Conservation (phyloP, 2,888 invertebrate genomes). For the Drosophila subsilvestris region DNA sequence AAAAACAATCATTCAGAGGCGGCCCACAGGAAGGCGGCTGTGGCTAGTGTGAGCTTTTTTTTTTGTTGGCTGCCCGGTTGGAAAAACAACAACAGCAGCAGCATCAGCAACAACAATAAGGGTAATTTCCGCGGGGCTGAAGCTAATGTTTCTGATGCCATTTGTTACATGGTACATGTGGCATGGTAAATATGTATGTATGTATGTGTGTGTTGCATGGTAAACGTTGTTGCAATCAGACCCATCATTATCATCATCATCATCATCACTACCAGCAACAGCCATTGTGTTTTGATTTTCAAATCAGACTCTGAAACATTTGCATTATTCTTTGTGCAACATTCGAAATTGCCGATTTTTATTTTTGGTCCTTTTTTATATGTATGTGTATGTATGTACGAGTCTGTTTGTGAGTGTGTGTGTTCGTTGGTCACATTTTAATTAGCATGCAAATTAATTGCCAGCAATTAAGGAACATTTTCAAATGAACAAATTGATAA, state of each 20-base stretch:
- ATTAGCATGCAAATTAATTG: conserved; percentile 66
- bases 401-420: conserved; percentile 9
- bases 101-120: neutral
- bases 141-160: neutral
- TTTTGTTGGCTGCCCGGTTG: neutral
- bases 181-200: conserved; percentile 17
- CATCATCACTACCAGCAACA: conserved; percentile 14
- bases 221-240: conserved; percentile 12
- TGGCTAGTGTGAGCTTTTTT: neutral
- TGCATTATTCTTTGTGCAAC: neutral
- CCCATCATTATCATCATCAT: conserved; percentile 14
- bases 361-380: neutral
- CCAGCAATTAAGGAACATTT: conserved; percentile 59
- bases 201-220: conserved; percentile 16
- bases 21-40: conserved; percentile 39
- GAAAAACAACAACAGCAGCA: neutral
- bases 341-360: neutral
- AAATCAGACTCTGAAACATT: conserved; percentile 16
- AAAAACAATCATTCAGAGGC: conserved; percentile 62
- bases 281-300: conserved; percentile 31
- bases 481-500: conserved; percentile 48
- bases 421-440: conserved; percentile 45
- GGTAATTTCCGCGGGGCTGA: conserved; percentile 5
- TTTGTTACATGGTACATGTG: conserved; percentile 13
- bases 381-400: conserved; percentile 20